Evolutionary conservation across 2,797 vertebrate species (phyloP), one percentile per base, ranked within the genome.

Genomic region (Darevskia nairensis): DNA sequence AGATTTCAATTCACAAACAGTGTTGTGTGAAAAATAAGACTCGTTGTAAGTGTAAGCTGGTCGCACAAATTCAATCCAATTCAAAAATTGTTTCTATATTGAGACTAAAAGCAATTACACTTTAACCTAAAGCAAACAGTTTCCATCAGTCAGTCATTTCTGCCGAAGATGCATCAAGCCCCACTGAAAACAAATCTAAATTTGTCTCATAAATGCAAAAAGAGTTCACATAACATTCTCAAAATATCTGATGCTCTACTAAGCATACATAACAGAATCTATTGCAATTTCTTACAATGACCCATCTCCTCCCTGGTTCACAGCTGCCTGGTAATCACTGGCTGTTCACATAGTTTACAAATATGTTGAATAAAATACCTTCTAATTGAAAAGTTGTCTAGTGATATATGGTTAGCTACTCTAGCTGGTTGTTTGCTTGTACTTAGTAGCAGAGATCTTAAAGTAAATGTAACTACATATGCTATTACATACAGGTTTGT

Each of bases 341-440:
- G 23, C 5, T 88, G 39, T 50, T 82, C 79, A 32, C 55, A 39
- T 27, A 5, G 61, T 59, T 90, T 46, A 29, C 27, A 87, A 46
- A 55, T 59, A 15, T 66, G 32, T 32, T 88, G 39, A 72, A 8
- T 69, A 55, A 59, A 87, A 89, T 21, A 76, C 80, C 10, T 44
- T 86, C 87, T 75, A 29, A 32, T 27, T 86, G 41, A 87, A 90
- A 87, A 66, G 19, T 9, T 81, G 29, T 13, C 1, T 82, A 84
- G 64, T 11, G 35, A 86, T 32, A 25, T 50, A 41, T 46, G 29
- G 84, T n/a, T 72, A 17, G 82, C 17, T 15, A n/a, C 21, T 79
- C 64, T 55, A 66, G 86, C 7, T 46, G 23, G 59, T 59, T 21
- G 80, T 66, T 3, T 74, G 19, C 61, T 87, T 19, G 72, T 11